A percentile compares a stretch with the other conserved stretches of the same genome.
Conservation (phyloP, 2,113 vertebrate species). For the Psettodes erumei region DNA sequence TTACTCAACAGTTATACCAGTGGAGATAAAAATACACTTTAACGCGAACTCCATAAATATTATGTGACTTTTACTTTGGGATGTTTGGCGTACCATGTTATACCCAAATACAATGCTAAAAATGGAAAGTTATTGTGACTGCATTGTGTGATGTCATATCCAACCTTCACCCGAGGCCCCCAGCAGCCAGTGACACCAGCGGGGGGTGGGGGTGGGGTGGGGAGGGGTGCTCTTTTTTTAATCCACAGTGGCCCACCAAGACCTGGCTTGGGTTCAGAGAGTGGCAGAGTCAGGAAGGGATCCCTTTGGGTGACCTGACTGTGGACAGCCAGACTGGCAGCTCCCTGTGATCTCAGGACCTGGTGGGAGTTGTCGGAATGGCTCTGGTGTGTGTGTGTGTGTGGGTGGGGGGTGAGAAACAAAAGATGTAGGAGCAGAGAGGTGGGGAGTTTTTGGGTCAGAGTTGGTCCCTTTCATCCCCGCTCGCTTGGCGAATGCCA, state of each 20-base stretch:
- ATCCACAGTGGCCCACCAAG: background rate
- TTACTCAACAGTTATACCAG: constrained; percentile 33
- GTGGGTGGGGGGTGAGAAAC: constrained; percentile 33
- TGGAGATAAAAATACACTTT: constrained; percentile 51
- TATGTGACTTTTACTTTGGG: constrained; percentile 1
- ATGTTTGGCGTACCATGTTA: background rate
- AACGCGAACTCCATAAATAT: background rate
- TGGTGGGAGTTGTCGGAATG: constrained; percentile 33
- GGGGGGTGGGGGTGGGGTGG: background rate
- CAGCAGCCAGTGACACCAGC: background rate
- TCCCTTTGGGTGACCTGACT: constrained; percentile 35
- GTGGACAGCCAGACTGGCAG: constrained; percentile 47
- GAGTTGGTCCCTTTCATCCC: constrained; percentile 69
- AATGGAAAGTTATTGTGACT: constrained; percentile 18
- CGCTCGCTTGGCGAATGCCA: constrained; percentile 60
- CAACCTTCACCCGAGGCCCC: background rate
- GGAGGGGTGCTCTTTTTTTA: background rate
- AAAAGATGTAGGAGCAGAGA: constrained; percentile 42
- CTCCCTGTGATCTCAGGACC: constrained; percentile 48
- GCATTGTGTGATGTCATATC: constrained; percentile 23
- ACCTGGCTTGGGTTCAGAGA: constrained; percentile 34
- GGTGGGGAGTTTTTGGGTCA: constrained; percentile 12
- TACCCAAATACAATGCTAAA: background rate
- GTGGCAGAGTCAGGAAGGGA: constrained; percentile 18
- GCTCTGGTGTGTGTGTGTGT: constrained; percentile 7